Percentiles rank a stretch among this genome's conserved stretches.
Conservation (phyloP, 37 sponge, comb jelly and placozoan genomes). For the Bolinopsis microptera region DNA sequence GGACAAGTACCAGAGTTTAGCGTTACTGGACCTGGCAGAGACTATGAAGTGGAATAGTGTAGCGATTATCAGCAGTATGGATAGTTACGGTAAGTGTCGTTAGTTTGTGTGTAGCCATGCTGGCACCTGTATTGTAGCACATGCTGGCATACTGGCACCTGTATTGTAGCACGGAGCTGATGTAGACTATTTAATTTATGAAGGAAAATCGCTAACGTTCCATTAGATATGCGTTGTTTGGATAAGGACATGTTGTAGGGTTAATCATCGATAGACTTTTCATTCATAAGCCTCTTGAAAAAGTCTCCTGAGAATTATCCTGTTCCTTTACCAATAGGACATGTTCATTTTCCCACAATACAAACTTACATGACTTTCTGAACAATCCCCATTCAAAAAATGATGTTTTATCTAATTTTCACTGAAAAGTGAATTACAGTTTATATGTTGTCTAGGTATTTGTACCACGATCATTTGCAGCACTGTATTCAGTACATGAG, state of each 20-base stretch:
- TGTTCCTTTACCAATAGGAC: no score
- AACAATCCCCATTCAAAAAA: neutral
- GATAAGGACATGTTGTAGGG: no score
- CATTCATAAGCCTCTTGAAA: no score
- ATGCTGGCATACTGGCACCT: no score
- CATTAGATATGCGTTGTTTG: no score
- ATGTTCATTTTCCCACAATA: neutral
- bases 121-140: no score
- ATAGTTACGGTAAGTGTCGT: constrained; percentile 41
- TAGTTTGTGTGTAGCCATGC: no score
- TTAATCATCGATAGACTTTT: no score
- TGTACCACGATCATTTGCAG: neutral
- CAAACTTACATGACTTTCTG: neutral
- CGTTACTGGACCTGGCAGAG: constrained; percentile 22
- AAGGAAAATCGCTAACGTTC: no score
- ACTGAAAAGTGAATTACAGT: neutral
- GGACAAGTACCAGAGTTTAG: constrained; percentile 50
- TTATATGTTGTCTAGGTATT: neutral
- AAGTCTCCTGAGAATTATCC: no score
- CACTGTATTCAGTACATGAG: neutral
- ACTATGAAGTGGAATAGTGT: constrained; percentile 54
- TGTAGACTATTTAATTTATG: no score
- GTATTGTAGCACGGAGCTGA: no score
- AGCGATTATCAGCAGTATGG: constrained; percentile 56
- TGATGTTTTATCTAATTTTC: neutral